These are phyloP conservation scores for Manacus vitellinus DNA, from an alignment of 2,113 vertebrate species.

Conservation along the genomic window DNA sequence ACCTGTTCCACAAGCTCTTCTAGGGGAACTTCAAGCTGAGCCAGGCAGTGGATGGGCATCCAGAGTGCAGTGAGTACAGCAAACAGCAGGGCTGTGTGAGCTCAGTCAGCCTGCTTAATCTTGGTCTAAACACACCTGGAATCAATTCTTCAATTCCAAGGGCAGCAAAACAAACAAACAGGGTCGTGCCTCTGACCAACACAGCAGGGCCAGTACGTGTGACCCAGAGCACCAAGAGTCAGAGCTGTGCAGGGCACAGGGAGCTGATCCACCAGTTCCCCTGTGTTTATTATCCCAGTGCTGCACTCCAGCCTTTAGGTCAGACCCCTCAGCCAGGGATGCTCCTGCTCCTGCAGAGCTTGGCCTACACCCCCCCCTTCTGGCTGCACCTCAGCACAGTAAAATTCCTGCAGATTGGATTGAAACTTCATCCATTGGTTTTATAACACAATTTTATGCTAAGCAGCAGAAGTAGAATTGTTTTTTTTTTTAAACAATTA, in stretches of 20 bases:
- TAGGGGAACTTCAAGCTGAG: background rate
- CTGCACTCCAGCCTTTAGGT: background rate
- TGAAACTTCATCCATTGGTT: background rate
- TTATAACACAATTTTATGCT: background rate
- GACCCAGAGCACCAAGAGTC: background rate
- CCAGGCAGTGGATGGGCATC: background rate
- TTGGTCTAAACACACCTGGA: background rate
- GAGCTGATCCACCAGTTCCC: background rate
- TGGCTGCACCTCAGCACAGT: constrained; percentile 38
- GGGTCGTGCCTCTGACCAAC: background rate
- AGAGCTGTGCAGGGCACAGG: background rate
- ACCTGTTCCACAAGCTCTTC: background rate
- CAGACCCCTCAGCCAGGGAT: background rate
- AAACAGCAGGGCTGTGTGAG: background rate
- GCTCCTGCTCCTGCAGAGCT: background rate
- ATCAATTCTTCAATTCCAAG: background rate
- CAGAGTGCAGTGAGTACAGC: background rate
- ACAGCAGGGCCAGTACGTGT: accelerated
- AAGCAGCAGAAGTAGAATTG: background rate
- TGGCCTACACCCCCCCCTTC: constrained; percentile 65
- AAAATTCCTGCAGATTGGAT: background rate
- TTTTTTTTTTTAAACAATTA: background rate
- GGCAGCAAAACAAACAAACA: background rate
- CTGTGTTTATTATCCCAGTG: background rate
- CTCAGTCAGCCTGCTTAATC: background rate